phyloP scores from a whole-genome alignment of 2,888 invertebrate genomes.

The Clanis bilineata region DNA sequence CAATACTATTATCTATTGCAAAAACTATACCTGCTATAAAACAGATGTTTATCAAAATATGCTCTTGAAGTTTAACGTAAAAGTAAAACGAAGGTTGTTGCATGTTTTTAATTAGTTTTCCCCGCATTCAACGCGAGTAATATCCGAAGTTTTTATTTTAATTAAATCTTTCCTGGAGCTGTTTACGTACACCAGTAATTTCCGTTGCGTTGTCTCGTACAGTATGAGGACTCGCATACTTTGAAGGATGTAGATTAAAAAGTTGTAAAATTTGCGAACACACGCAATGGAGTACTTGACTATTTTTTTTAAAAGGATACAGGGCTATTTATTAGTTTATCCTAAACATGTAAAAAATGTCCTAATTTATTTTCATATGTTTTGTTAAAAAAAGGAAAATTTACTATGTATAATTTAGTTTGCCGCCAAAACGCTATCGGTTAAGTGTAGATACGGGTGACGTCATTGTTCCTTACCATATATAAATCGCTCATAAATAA shows the following conservation, averaged over 20 bases:
- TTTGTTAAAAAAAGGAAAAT: too few relatives aligned
- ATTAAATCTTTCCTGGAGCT: slow-evolving; percentile 7
- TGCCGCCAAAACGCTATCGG: too few relatives aligned
- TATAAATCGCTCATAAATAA: too few relatives aligned
- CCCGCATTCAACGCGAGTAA: not conserved
- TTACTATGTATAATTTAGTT: too few relatives aligned
- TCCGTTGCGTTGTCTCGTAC: slow-evolving; percentile 1
- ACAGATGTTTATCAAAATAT: not conserved
- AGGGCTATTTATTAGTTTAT: too few relatives aligned
- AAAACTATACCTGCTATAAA: not conserved
- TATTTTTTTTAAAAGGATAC: too few relatives aligned
- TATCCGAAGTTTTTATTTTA: slow-evolving; percentile 12
- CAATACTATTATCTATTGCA: not conserved
- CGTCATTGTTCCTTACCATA: too few relatives aligned
- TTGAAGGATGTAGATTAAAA: not conserved
- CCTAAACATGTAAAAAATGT: too few relatives aligned
- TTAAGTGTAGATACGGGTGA: too few relatives aligned
- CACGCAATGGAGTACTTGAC: too few relatives aligned
- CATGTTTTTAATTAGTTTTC: slow-evolving; percentile 8
- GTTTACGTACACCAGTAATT: not conserved
- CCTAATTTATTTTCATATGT: too few relatives aligned
- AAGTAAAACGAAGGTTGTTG: not conserved
- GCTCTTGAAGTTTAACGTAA: not conserved
- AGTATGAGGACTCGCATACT: not conserved
- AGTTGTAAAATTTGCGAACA: not conserved